Conservation (phyloP, 2,797 vertebrate genomes). For the Gallinago solitaria region DNA sequence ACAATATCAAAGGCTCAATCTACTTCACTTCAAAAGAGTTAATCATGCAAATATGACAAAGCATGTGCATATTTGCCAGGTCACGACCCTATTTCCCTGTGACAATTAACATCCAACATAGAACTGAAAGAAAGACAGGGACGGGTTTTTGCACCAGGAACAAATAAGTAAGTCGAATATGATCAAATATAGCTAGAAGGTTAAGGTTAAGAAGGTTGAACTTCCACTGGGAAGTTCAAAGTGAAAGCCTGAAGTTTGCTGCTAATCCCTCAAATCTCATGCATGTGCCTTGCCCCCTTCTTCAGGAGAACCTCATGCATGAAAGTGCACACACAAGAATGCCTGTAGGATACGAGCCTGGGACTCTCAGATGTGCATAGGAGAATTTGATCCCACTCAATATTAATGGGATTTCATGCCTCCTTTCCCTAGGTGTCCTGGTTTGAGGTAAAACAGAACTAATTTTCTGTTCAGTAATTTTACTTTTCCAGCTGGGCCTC, state of each 20-base stretch:
- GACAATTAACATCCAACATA: conserved; percentile 30
- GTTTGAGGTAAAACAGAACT: too few relatives aligned
- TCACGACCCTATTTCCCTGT: conserved; percentile 37
- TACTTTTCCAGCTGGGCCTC: too few relatives aligned
- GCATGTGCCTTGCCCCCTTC: conserved; percentile 4
- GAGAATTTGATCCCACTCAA: neutral
- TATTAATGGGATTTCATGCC: neutral
- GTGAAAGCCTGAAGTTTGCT: conserved; percentile 18
- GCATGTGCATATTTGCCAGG: conserved; percentile 37
- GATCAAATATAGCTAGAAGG: conserved; percentile 34
- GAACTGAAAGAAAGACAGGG: conserved; percentile 1
- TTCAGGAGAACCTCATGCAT: neutral
- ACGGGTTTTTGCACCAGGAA: neutral
- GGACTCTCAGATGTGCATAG: neutral
- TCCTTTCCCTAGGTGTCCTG: neutral
- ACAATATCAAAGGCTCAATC: conserved; percentile 46
- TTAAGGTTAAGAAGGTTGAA: too few relatives aligned
- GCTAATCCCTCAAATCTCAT: conserved; percentile 38
- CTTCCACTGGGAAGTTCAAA: conserved; percentile 39
- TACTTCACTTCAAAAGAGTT: conserved; percentile 58
- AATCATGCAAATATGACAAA: conserved; percentile 47
- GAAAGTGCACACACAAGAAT: neutral
- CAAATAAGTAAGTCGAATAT: neutral
- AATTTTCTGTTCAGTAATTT: too few relatives aligned
- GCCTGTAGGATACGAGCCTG: neutral